phyloP scores from a whole-genome alignment of 1,140 invertebrate genomes.

The Monochamus saltuarius region DNA sequence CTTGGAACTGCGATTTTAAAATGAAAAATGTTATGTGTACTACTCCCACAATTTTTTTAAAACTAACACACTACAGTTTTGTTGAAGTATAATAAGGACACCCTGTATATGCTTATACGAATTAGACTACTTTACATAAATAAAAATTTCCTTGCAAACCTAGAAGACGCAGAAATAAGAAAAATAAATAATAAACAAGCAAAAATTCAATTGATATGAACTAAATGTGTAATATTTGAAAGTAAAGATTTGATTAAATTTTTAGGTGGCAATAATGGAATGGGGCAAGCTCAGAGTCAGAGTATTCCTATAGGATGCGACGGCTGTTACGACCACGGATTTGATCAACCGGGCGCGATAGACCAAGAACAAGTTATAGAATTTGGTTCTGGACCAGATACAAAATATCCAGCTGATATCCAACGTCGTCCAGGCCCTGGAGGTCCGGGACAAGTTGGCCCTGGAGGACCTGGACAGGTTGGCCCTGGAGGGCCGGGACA shows the following conservation, averaged over 20 bases:
- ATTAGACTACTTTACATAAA: no score
- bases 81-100: no score
- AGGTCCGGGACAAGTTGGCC: background rate
- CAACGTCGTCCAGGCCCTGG: conserved; percentile 1
- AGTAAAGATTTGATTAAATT: background rate
- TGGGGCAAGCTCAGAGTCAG: conserved; percentile 81
- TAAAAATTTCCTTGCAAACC: no score
- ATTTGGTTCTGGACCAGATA: background rate
- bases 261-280: conserved; percentile 59
- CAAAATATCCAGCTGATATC: conserved; percentile 11
- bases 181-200: no score
- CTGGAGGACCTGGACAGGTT: conserved; percentile 17
- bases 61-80: no score
- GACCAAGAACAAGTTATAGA: conserved; percentile 16
- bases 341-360: background rate
- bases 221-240: no score
- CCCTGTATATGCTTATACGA: no score
- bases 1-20: no score
- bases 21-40: no score
- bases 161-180: no score
- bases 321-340: conserved; percentile 34
- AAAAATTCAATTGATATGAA: no score
- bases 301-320: conserved; percentile 44
- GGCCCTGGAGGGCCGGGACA: conserved; percentile 5
- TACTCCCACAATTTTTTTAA: no score